phyloP scores from a whole-genome alignment of 2,797 vertebrate genomes.

The Diceros bicornis region DNA sequence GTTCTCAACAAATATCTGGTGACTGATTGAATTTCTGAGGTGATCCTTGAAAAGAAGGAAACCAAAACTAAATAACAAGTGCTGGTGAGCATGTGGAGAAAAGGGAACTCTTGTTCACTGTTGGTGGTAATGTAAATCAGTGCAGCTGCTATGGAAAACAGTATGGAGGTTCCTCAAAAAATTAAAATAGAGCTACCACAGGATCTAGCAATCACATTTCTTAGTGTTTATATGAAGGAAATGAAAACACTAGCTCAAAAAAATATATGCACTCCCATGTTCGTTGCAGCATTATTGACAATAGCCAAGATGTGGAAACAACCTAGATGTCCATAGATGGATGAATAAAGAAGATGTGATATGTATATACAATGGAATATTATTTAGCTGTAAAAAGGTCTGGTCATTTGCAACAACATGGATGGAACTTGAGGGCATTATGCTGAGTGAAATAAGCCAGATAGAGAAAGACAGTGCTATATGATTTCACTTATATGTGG shows the following conservation, averaged over 20 bases:
- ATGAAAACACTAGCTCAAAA: neutral
- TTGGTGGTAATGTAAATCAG: neutral
- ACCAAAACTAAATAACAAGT: neutral
- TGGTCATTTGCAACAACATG: neutral
- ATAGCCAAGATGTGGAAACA: neutral
- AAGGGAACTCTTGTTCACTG: neutral
- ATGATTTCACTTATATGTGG: neutral
- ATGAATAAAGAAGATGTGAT: neutral
- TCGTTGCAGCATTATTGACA: neutral
- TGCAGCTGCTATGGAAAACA: neutral
- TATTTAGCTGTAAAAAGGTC: neutral
- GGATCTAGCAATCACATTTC: neutral
- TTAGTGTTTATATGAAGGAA: neutral
- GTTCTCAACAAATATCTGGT: neutral
- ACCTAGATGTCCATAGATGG: neutral
- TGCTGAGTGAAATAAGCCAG: neutral
- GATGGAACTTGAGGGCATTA: neutral
- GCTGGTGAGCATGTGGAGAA: neutral
- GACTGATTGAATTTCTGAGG: neutral
- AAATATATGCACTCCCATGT: neutral
- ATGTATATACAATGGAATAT: neutral
- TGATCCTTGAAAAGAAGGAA: neutral
- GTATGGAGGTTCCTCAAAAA: neutral
- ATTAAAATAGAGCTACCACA: neutral
- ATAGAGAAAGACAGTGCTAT: neutral